A percentile compares a stretch with the other conserved stretches of the same genome.
phyloP scores from a whole-genome alignment of 2,797 vertebrate species.

The Brachyalestes nurse region DNA sequence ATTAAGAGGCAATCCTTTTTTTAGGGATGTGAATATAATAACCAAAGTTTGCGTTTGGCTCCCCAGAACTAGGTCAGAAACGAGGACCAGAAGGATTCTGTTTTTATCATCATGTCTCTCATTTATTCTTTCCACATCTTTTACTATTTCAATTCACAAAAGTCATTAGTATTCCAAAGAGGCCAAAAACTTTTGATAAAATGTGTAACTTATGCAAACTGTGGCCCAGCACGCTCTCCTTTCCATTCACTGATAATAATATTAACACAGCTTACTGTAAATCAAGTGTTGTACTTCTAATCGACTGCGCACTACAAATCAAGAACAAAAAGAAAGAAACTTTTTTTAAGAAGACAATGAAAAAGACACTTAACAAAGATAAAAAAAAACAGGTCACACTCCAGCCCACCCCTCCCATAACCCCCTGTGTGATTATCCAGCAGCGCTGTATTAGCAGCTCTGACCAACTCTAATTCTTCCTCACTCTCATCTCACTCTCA shows the following conservation, averaged over 20 bases:
- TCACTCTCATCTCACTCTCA: constrained; percentile 62
- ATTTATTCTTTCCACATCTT: not conserved
- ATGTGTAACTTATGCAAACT: not conserved
- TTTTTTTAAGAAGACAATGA: not conserved
- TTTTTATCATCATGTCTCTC: not conserved
- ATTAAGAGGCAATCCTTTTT: too few species aligned
- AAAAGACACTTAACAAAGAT: constrained; percentile 49
- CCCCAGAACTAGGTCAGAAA: not conserved
- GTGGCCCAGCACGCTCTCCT: not conserved
- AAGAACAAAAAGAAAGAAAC: not conserved
- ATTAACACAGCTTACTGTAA: not conserved
- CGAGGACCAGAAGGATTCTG: not conserved
- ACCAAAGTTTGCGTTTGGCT: not conserved
- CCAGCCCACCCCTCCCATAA: constrained; percentile 54
- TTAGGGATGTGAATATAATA: not conserved
- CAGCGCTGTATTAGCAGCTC: constrained; percentile 67
- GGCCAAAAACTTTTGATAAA: not conserved
- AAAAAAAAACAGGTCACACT: constrained; percentile 53
- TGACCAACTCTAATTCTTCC: constrained; percentile 26
- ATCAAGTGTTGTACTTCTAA: not conserved
- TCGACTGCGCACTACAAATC: not conserved
- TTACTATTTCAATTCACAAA: not conserved
- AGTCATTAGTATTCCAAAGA: not conserved
- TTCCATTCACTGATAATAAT: not conserved
- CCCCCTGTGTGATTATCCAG: constrained; percentile 69